Base-by-base conservation (phyloP, 2,888 invertebrate genomes). In the Macrostomum cliftonense region DNA sequence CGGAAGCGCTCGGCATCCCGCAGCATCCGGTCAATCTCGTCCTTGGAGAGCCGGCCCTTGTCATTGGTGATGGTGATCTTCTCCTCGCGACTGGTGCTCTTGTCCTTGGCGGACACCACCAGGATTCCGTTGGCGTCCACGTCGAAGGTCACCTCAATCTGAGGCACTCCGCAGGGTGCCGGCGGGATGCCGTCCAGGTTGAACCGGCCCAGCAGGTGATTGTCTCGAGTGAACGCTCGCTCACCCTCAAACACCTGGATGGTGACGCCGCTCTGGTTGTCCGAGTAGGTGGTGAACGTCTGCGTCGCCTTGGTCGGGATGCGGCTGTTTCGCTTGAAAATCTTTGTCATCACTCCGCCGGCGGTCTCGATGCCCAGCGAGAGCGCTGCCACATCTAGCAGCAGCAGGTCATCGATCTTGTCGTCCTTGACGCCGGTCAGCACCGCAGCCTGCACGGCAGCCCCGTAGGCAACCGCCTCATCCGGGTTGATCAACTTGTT, bases 141-240 rank as follows among this genome's bases (percentile, higher is more conserved):
- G 55, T 73, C 71, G 55, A 71, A 71, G 40, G 72, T 71, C 52
- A 71, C 72, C 56, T 71, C 71, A 53, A 72, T 72, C 56, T 73
- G 72, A 55, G 86, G 86, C 66, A 88, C 87, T 61, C 86, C 71
- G 81, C 88, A 53, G 80, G 81, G 28, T 81, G 88, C 63, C 19
- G 88, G 88, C n/a, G 88, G 87, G 64, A 91, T 89, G 51, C 88
- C 87, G 37, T 83, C 84, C 49, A 91, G 76, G 69, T 89, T 88
- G 71, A 89, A 91, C 70, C 85, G 87, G 53, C 89, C 89, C 55
- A 89, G 77, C 37, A 84, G 75, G 70, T 88, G 36, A 14, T 49
- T 49, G 47, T 49, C 50, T 37, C 48, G 21, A 4, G 49, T 49
- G 47, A 49, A 38, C 17, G 49, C 48, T 49, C 49, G 60, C 40